Evolutionary conservation across 2,797 vertebrate genomes (phyloP), one percentile per base, ranked within the genome.

Genomic region (Bovichtus variegatus): DNA sequence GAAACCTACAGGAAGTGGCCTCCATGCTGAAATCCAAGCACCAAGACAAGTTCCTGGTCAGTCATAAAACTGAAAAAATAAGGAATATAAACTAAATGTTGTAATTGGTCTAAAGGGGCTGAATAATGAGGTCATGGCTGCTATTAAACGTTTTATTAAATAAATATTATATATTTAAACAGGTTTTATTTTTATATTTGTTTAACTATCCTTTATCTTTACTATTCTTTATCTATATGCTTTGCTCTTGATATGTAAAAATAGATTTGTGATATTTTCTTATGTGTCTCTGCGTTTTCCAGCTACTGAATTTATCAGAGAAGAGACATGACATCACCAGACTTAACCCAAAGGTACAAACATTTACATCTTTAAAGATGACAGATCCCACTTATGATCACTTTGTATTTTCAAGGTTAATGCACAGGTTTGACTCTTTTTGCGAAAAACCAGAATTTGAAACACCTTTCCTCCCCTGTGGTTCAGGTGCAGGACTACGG

Each of bases 301-400:
- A 98, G 97, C 95, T 98, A 66, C 94, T 98, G 85, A 98, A 98
- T 89, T 87, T 98, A 78, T 98, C 97, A 63, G 97, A 97, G 86
- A 98, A 96, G 90, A 95, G 97, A 66, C 96, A 97, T 83, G 97
- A 98, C 85, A 95, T 98, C 89, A 93, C 80, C 89, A 95, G 93
- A 78, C 94, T 98, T 38, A 97, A 97, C 83, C 96, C 96, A 60
- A 97, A 97, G 96, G 97, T 98, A 94, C 21, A 44, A 7, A 5
- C 61, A 23, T 74, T 72, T 53, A 57, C 40, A 71, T 21, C 5
- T 59, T 19, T 46, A 54, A 62, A 54, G 7, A 25, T 25, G 18
- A 13, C 16, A 40, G 27, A 19, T 49, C 16, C 59, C 27, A 36
- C 9, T 23, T 58, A 21, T 38, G 41, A 46, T 61, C 8, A 12